Percentiles rank a stretch among this genome's conserved stretches.
Evolutionary conservation across 2,113 vertebrate species (phyloP).

Genomic region (Arothron firmamentum): DNA sequence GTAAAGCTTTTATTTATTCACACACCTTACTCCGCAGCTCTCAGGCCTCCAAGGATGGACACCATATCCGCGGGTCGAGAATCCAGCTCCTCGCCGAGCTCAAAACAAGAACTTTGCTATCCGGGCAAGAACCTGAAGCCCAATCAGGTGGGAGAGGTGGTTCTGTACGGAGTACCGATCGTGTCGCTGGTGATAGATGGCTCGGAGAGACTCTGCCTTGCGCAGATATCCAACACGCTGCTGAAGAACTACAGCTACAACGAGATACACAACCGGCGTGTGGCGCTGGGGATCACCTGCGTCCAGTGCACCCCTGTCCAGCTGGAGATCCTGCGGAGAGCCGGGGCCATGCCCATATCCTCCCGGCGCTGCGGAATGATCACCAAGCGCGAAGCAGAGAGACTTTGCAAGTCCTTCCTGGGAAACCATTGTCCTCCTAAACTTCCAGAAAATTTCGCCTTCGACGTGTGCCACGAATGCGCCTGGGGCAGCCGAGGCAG

Average conservation of each 20-base stretch:
- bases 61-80: constrained; percentile 87
- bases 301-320: constrained; percentile 92
- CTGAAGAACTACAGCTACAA: constrained; percentile 92
- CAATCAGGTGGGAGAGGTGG: constrained; percentile 94
- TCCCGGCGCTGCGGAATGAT: constrained; percentile 91
- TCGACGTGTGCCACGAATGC: constrained; percentile 88
- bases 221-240: constrained; percentile 89
- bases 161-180: constrained; percentile 93
- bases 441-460: constrained; percentile 89
- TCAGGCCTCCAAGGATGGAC: constrained; percentile 85
- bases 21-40: constrained; percentile 42
- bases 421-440: constrained; percentile 86
- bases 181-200: constrained; percentile 94
- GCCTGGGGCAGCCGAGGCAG: constrained; percentile 87
- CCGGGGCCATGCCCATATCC: constrained; percentile 90
- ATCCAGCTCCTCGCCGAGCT: constrained; percentile 85
- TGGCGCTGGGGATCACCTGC: constrained; percentile 91
- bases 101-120: constrained; percentile 89
- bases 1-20: constrained; percentile 1
- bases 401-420: constrained; percentile 88
- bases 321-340: constrained; percentile 87
- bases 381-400: constrained; percentile 88
- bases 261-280: constrained; percentile 90
- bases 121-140: constrained; percentile 85
- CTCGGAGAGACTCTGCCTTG: constrained; percentile 88